Evolutionary conservation across 2,797 vertebrate species (phyloP), one percentile per base, ranked within the genome.

Genomic region (Sebastes ruberrimus): DNA sequence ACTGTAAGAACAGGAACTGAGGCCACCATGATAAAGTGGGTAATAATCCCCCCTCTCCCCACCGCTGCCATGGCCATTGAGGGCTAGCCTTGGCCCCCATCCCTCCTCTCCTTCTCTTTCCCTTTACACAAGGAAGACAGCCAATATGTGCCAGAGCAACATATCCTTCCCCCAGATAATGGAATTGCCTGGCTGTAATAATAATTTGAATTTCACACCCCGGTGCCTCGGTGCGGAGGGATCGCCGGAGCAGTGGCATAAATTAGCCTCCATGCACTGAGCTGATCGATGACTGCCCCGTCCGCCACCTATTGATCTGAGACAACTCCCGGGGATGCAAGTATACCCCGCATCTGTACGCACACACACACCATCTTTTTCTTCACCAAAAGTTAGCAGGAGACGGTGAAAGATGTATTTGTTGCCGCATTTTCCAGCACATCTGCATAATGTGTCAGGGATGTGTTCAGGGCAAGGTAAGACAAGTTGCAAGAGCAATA

Each of bases 141-240:
- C 92, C 92, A 91, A 92, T 94, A 92, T 92, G 78, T 88, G 89
- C 90, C 88, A 84, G 90, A 92, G 80, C 86, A 86, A 93, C 92
- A 93, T 92, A 93, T 95, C 92, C 94, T 94, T 91, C 91, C 92
- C 86, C 91, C 87, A 88, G 90, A 94, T 95, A 95, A 95, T 95
- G 94, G 94, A 95, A 94, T 94, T 93, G 94, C 90, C 90, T 88
- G 89, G 85, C 93, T 95, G 90, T 94, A 95, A 96, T 95, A 95
- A 95, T 95, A 94, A 95, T 96, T 94, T 95, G 91, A 96, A 96
- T 96, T 96, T 95, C 95, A 95, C 90, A 78, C 91, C 86, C 94
- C 30, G 86, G 88, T 93, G 91, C 92, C 85, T 90, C 53, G 14
- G 90, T 84, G 83, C 73, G 86, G 87, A 95, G 81, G 90, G 94